These are phyloP conservation scores for Antidorcas marsupialis DNA, from an alignment of 2,113 vertebrate species.

Conservation along the genomic window DNA sequence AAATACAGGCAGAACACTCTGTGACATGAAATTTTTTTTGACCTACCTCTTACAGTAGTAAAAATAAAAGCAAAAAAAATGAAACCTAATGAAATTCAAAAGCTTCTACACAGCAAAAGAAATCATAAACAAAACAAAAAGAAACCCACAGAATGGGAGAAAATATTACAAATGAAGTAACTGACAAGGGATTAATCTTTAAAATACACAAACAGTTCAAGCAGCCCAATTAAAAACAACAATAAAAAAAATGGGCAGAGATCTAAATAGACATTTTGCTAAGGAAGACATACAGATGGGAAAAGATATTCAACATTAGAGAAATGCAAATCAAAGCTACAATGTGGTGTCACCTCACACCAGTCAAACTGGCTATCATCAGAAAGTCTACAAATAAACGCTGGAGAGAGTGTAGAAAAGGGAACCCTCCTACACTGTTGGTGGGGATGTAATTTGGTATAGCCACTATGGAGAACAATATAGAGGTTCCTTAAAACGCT, in stretches of 20 bases:
- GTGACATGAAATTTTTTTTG: background rate
- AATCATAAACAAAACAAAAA: background rate
- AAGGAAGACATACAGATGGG: background rate
- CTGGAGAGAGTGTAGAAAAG: background rate
- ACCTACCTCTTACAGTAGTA: background rate
- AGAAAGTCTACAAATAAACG: background rate
- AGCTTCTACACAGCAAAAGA: background rate
- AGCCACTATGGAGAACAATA: background rate
- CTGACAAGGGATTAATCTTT: background rate
- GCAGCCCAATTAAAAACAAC: background rate
- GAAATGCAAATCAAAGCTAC: background rate
- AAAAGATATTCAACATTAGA: background rate
- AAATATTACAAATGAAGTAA: background rate
- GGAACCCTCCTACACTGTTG: background rate
- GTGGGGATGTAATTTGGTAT: background rate
- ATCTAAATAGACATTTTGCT: background rate
- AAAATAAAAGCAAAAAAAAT: background rate
- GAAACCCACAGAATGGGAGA: background rate
- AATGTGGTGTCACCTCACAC: background rate
- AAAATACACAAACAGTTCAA: background rate
- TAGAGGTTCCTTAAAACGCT: background rate
- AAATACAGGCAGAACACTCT: background rate
- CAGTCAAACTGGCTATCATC: background rate
- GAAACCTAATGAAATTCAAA: background rate
- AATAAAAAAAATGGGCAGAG: background rate